Conservation (phyloP, 1,140 invertebrate genomes). For the Cotesia chilonis region DNA sequence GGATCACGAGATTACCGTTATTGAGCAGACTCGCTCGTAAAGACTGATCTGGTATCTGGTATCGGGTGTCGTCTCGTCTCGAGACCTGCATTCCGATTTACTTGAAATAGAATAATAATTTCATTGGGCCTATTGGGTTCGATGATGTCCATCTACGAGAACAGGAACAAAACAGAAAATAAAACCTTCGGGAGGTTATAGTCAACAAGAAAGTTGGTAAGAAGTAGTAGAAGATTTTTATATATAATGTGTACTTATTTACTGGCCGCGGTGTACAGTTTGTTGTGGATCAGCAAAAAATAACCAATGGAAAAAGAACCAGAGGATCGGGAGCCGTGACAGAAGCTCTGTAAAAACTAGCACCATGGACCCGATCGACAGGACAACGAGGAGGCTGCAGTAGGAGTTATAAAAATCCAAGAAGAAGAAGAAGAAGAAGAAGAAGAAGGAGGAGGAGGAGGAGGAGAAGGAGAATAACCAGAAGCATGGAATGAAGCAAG, state of each 20-base stretch:
- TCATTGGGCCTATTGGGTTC: neutral
- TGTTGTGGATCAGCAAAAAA: slow-evolving; percentile 27
- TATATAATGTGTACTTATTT: neutral
- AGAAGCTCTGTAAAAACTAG: slow-evolving; percentile 41
- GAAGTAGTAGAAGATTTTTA: slow-evolving; percentile 12
- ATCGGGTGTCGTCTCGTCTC: slow-evolving; percentile 21
- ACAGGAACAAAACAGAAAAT: neutral
- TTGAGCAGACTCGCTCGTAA: slow-evolving; percentile 24
- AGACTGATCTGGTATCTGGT: slow-evolving; percentile 5
- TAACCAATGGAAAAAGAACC: slow-evolving; percentile 15
- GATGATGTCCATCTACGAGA: neutral
- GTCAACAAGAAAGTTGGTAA: too few species aligned
- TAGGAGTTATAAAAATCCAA: slow-evolving; percentile 20
- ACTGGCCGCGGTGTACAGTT: neutral
- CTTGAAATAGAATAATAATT: neutral
- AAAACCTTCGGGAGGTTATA: too few species aligned
- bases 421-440: slow-evolving; percentile 21
- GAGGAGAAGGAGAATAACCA: too few species aligned
- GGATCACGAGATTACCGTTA: slow-evolving; percentile 26
- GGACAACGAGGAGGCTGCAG: slow-evolving; percentile 45
- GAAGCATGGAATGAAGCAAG: too few species aligned
- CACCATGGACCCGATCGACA: slow-evolving; percentile 33
- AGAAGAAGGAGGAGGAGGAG: too few species aligned
- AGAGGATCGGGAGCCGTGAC: slow-evolving; percentile 32
- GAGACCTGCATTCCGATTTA: slow-evolving; percentile 14